A percentile compares a stretch with the other conserved stretches of the same genome.
Evolutionary conservation across 2,113 vertebrate genomes (phyloP).

Genomic region (Tamias sibiricus): DNA sequence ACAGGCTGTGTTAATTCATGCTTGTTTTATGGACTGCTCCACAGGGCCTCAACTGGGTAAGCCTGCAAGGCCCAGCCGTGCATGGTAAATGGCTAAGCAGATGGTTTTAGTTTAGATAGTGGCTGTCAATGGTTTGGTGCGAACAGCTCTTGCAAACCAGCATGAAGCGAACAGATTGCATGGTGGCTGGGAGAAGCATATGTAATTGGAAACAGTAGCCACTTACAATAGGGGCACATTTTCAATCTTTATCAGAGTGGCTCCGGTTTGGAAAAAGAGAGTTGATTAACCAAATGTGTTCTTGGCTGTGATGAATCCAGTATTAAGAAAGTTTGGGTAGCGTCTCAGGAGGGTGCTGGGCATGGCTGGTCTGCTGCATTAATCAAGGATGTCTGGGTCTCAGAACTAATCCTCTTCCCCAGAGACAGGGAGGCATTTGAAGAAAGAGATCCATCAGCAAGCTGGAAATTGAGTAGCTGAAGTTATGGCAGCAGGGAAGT

Average conservation of each 20-base stretch:
- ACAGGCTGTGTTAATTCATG: constrained; percentile 79
- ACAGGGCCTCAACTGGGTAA: constrained; percentile 76
- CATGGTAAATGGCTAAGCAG: constrained; percentile 76
- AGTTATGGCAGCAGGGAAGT: neutral
- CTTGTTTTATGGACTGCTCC: constrained; percentile 79
- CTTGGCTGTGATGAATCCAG: constrained; percentile 58
- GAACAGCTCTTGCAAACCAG: constrained; percentile 68
- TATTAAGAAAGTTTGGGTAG: constrained; percentile 60
- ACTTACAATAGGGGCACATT: constrained; percentile 64
- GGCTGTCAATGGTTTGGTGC: constrained; percentile 68
- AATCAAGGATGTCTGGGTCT: constrained; percentile 31
- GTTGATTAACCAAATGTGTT: constrained; percentile 76
- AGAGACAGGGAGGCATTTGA: neutral
- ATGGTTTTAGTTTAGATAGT: constrained; percentile 81
- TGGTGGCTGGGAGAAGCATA: constrained; percentile 74
- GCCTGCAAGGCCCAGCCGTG: constrained; percentile 67
- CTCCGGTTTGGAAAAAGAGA: constrained; percentile 36
- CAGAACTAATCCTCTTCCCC: neutral
- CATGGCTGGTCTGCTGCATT: neutral
- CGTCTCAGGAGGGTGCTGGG: constrained; percentile 28
- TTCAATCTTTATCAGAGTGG: constrained; percentile 70
- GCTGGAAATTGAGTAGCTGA: neutral
- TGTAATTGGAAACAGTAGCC: constrained; percentile 80
- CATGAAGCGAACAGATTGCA: constrained; percentile 71
- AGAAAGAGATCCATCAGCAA: neutral